phyloP scores from a whole-genome alignment of 1,140 invertebrate species.

The Samia ricini region DNA sequence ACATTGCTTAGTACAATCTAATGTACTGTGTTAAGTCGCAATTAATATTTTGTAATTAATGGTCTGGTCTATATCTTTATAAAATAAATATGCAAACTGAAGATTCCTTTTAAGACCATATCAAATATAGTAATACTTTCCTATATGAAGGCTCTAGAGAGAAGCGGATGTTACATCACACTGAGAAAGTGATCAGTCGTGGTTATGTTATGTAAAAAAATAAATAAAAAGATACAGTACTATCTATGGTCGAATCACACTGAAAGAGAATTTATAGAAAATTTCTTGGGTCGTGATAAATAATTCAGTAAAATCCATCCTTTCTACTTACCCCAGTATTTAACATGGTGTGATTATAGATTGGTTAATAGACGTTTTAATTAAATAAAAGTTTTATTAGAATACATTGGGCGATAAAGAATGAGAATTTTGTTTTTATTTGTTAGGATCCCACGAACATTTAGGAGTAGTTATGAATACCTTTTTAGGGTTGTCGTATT shows the following conservation, averaged over 20 bases:
- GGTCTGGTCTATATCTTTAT: no score
- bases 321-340: no score
- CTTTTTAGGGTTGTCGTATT: background rate
- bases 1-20: constrained; percentile 4
- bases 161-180: background rate
- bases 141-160: background rate
- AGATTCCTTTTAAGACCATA: background rate
- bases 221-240: background rate
- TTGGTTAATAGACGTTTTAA: no score
- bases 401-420: background rate
- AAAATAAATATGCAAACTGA: background rate
- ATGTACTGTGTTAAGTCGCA: background rate
- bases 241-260: background rate
- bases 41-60: background rate
- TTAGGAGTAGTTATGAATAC: no score
- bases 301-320: no score
- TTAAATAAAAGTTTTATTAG: background rate
- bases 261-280: background rate
- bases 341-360: no score
- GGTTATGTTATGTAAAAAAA: background rate
- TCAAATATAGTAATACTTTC: background rate
- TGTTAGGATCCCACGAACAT: background rate
- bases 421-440: background rate
- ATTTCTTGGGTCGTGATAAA: background rate
- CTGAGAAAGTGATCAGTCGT: background rate